Conservation (phyloP, 1,140 invertebrate genomes). For the Nasonia longicornis region DNA sequence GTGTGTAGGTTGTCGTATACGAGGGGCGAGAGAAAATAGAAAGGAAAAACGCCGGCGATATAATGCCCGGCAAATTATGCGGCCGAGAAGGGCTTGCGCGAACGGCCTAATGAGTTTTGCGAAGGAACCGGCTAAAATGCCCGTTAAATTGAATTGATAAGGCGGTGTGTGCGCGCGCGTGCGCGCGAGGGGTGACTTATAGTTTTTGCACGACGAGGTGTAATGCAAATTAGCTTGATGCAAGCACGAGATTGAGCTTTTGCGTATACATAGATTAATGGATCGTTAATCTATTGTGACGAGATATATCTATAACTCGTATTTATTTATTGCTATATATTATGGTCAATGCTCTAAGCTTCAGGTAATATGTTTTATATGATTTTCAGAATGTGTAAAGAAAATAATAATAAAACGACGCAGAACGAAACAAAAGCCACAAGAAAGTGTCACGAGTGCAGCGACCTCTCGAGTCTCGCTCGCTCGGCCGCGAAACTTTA, state of each 20-base stretch:
- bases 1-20: neutral
- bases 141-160: conserved; percentile 48
- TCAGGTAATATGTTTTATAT: no score
- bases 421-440: neutral
- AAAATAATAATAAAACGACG: neutral
- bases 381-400: no score
- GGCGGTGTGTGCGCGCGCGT: neutral
- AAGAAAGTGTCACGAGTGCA: conserved; percentile 25
- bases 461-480: conserved; percentile 30
- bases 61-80: conserved; percentile 31
- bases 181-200: conserved; percentile 18
- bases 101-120: conserved; percentile 41
- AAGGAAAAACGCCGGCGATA: conserved; percentile 5
- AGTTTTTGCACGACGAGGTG: conserved; percentile 10
- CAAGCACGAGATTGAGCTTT: conserved; percentile 5
- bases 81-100: conserved; percentile 17
- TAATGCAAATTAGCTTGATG: conserved; percentile 18
- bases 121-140: conserved; percentile 35
- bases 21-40: conserved; percentile 38
- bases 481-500: conserved; percentile 60
- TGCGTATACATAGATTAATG: conserved; percentile 27
- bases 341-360: no score
- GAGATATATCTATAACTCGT: no score
- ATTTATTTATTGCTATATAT: no score
- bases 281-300: conserved; percentile 18